phyloP scores from a whole-genome alignment of 2,888 invertebrate species.

The Keiferia lycopersicella region DNA sequence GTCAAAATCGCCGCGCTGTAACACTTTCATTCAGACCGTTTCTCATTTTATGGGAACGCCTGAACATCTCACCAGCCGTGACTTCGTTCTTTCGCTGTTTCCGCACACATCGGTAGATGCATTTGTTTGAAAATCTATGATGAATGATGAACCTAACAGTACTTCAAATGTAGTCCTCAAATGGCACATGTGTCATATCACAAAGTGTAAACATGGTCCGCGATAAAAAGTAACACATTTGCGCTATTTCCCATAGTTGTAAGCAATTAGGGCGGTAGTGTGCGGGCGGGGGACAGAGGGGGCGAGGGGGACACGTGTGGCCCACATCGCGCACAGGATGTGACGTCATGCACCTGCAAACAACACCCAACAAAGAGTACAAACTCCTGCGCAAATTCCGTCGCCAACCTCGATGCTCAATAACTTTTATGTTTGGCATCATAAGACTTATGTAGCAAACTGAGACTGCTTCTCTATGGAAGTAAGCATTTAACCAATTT shows the following conservation, averaged over 20 bases:
- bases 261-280: slow-evolving; percentile 70
- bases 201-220: slow-evolving; percentile 60
- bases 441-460: neutral
- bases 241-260: slow-evolving; percentile 76
- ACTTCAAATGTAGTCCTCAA: slow-evolving; percentile 34
- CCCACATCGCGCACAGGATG: slow-evolving; percentile 74
- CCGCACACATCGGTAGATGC: neutral
- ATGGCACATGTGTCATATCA: slow-evolving; percentile 60
- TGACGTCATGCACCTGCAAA: slow-evolving; percentile 68
- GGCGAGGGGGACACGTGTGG: slow-evolving; percentile 68
- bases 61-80: too few species aligned
- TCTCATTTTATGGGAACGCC: slow-evolving; percentile 51
- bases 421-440: neutral
- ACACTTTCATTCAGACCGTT: slow-evolving; percentile 50
- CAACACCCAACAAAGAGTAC: slow-evolving; percentile 9
- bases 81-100: neutral
- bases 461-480: neutral
- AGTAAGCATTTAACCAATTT: neutral
- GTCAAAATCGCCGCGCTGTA: slow-evolving; percentile 54
- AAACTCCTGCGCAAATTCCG: slow-evolving; percentile 30
- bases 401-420: neutral
- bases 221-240: slow-evolving; percentile 70
- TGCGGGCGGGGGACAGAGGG: slow-evolving; percentile 42
- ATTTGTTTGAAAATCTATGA: neutral
- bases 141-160: neutral